A percentile compares a stretch with the other conserved stretches of the same genome.
phyloP scores from a whole-genome alignment of 2,797 vertebrate genomes.

The Myotis daubentonii region DNA sequence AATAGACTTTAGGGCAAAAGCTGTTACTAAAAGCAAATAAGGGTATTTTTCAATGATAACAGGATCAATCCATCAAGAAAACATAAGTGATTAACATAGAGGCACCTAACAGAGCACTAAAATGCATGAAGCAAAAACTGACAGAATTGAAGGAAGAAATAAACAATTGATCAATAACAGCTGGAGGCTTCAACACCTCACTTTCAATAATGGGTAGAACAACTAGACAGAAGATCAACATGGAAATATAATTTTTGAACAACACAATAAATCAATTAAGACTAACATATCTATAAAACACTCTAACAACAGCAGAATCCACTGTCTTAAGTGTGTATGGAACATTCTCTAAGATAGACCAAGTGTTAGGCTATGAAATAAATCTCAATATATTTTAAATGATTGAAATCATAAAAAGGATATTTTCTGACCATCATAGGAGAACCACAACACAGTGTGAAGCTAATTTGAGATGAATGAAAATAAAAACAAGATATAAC shows the following conservation, averaged over 20 bases:
- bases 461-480: not conserved
- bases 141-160: not conserved
- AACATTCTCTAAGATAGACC: not conserved
- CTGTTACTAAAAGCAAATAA: not conserved
- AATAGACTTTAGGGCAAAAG: not conserved
- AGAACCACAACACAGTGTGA: not conserved
- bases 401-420: not conserved
- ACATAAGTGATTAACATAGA: not conserved
- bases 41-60: not conserved
- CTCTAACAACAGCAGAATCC: not conserved
- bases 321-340: not conserved
- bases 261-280: not conserved
- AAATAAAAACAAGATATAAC: not conserved
- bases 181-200: not conserved
- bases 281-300: not conserved
- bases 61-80: not conserved
- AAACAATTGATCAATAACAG: not conserved
- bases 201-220: not conserved
- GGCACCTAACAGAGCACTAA: not conserved
- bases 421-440: not conserved
- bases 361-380: not conserved
- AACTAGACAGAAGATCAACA: not conserved
- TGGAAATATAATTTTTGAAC: not conserved
- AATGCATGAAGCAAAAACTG: not conserved
- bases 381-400: conserved; percentile 21